Base-by-base conservation (phyloP, 1,140 invertebrate genomes). In the Laupala kohalensis region DNA sequence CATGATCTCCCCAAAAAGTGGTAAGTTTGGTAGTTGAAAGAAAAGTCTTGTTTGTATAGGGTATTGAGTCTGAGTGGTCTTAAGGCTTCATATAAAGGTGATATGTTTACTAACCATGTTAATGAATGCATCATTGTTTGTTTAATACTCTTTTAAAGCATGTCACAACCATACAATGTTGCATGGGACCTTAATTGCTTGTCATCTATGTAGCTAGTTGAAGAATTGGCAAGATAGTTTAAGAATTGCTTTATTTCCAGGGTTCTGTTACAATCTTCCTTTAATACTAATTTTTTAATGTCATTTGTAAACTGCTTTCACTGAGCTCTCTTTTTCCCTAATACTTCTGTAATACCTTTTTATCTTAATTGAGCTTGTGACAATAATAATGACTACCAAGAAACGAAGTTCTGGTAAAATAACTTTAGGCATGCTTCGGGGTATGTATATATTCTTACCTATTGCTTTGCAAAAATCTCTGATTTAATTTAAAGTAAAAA, bases 401-500 rank as follows among this genome's bases (percentile, higher is more conserved):
- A 62, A 64, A 24, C 15, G 69, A 3, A 80, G 78, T 71, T 77
- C 79, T 6, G 77, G 76, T 6, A 82, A 81, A 77, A 76, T 81
- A 27, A 80, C 78, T n/a, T 69, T 82, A 30, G 77, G 78, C 30
- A 81, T 82, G 80, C 78, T 81, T 63, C 80, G 78, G 77, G 81
- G 81, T 82, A 71, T 71, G 74, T 69, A 71, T 66, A 26, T n/a
- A 19, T 25, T 65, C 13, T n/a, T 71, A 23, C 26, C 30, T 28
- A 30, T 25, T 28, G 13, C 66, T 65, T 4, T 30, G 63, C 24
- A 37, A 53, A 19, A 53, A 53, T 9, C 27, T 15, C 37, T 4
- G 65, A 19, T 66, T 12, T 6, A 26, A n/a, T 63, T 63, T 6
- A 15, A 6, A 26, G 25, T 25, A 15, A 69, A 71, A 64, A 62